A percentile compares a stretch with the other conserved stretches of the same genome.
Evolutionary conservation across 2,113 vertebrate genomes (phyloP).

Genomic region (Ammodytes marinus): DNA sequence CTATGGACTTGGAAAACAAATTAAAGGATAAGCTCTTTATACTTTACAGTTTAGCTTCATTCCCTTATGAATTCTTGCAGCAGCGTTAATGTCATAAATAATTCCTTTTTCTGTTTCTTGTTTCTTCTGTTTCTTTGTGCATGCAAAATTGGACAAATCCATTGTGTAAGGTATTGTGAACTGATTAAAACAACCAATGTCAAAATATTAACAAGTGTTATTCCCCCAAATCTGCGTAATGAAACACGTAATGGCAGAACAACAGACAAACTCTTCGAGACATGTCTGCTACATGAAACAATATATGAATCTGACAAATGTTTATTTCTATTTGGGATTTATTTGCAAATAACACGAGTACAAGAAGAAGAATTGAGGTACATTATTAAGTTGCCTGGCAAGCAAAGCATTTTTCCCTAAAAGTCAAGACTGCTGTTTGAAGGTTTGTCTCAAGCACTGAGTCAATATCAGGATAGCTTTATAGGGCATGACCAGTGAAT

Average conservation of each 20-base stretch:
- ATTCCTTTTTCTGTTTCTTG: slow-evolving; percentile 20
- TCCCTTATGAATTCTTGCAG: slow-evolving; percentile 10
- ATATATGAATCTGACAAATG: slow-evolving; percentile 18
- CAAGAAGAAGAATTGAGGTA: neutral
- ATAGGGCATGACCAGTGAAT: slow-evolving; percentile 41
- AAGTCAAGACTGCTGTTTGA: slow-evolving; percentile 20
- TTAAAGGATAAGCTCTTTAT: slow-evolving; percentile 1
- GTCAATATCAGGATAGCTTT: slow-evolving; percentile 24
- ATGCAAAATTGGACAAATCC: slow-evolving; percentile 5
- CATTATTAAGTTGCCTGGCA: slow-evolving; percentile 10
- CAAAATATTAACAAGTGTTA: slow-evolving; percentile 15
- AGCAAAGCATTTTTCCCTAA: slow-evolving; percentile 3
- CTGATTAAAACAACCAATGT: slow-evolving; percentile 18
- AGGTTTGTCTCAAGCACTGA: neutral
- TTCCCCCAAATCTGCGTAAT: slow-evolving; percentile 8
- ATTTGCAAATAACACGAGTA: slow-evolving; percentile 21
- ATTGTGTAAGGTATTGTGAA: slow-evolving; percentile 9
- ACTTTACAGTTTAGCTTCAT: neutral
- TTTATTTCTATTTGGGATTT: neutral
- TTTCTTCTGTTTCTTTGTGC: too few relatives aligned
- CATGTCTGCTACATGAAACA: slow-evolving; percentile 1
- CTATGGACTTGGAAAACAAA: neutral
- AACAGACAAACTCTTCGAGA: slow-evolving; percentile 3
- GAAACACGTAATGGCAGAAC: neutral
- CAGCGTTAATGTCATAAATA: slow-evolving; percentile 25